Conservation (phyloP, 1,140 invertebrate genomes). For the Acromyrmex charruanus region DNA sequence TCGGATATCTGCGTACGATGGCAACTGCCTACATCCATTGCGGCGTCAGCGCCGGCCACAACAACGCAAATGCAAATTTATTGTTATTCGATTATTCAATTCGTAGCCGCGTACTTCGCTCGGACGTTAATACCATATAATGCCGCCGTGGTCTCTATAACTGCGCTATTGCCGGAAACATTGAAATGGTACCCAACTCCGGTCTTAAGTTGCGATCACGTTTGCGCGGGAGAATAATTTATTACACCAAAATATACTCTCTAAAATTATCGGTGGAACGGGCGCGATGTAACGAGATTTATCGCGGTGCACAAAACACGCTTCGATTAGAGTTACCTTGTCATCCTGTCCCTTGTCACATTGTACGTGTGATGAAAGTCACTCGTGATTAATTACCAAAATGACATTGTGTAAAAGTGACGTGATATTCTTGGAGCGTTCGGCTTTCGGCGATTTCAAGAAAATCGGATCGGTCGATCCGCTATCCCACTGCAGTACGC, state of each 20-base stretch:
- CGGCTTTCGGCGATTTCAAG: conserved; percentile 14
- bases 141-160: conserved; percentile 65
- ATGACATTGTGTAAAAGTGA: conserved; percentile 26
- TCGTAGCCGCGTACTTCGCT: conserved; percentile 79
- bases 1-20: conserved; percentile 71
- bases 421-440: background rate
- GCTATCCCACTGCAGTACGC: conserved; percentile 49
- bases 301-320: conserved; percentile 24
- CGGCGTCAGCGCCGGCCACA: conserved; percentile 80
- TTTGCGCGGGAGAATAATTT: conserved; percentile 44
- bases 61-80: conserved; percentile 86
- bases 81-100: conserved; percentile 86
- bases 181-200: conserved; percentile 52
- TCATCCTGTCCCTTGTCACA: background rate
- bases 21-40: conserved; percentile 82
- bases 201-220: conserved; percentile 62
- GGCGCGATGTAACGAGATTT: conserved; percentile 22
- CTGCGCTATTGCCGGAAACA: conserved; percentile 59
- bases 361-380: background rate
- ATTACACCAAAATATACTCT: conserved; percentile 35
- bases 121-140: conserved; percentile 83
- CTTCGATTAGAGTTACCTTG: conserved; percentile 32
- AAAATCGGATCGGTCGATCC: conserved; percentile 11
- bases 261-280: conserved; percentile 1
- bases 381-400: conserved; percentile 35